A percentile compares a stretch with the other conserved stretches of the same genome.
phyloP scores from a whole-genome alignment of 2,797 vertebrate species.

The Moxostoma hubbsi region DNA sequence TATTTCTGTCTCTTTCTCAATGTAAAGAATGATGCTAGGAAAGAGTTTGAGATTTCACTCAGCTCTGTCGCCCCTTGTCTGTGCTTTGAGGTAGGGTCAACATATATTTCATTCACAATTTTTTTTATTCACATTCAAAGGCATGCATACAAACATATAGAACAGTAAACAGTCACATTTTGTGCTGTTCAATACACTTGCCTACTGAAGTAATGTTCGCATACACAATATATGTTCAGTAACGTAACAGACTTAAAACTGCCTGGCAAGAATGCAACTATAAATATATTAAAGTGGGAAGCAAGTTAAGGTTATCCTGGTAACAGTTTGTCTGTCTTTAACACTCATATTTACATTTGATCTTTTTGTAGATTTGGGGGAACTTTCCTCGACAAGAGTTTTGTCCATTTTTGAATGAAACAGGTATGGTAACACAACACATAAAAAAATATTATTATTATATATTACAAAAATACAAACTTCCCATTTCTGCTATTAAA shows the following conservation, averaged over 20 bases:
- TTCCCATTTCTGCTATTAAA: too few species aligned
- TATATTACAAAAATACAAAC: too few species aligned
- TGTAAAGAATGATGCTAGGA: slow-evolving; percentile 19
- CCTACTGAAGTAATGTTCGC: not conserved
- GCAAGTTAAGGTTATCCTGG: not conserved
- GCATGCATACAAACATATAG: not conserved
- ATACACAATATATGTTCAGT: not conserved
- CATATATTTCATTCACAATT: too few species aligned
- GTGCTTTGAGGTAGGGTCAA: slow-evolving; percentile 74
- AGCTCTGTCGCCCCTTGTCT: slow-evolving; percentile 70
- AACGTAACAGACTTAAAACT: not conserved
- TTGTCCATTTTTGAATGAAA: slow-evolving; percentile 67
- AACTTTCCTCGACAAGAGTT: slow-evolving; percentile 42
- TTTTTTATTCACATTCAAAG: not conserved
- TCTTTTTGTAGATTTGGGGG: slow-evolving; percentile 68
- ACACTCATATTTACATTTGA: not conserved
- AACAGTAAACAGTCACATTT: not conserved
- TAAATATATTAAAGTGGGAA: not conserved
- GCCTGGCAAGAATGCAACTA: not conserved
- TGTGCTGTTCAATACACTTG: not conserved
- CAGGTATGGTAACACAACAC: slow-evolving; percentile 43
- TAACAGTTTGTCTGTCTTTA: not conserved
- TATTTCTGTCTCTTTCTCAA: slow-evolving; percentile 9
- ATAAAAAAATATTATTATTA: too few species aligned
- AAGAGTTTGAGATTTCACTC: slow-evolving; percentile 58